Conservation (phyloP, 2,113 vertebrate species). For the Podilymbus podiceps region DNA sequence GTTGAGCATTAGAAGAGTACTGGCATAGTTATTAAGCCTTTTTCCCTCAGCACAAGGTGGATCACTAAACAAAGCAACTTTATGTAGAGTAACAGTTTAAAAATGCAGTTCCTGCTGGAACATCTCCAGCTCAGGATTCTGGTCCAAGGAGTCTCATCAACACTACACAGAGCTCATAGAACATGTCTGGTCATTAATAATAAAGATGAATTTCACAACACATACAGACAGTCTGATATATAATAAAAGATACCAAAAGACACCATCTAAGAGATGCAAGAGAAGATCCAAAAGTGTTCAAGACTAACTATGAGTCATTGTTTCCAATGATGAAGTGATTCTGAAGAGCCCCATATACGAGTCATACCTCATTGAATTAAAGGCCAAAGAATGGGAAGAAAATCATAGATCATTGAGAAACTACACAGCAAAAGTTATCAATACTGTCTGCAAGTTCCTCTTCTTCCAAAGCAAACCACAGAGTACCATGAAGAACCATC, state of each 20-base stretch:
- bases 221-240: background rate
- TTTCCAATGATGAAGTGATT: background rate
- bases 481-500: background rate
- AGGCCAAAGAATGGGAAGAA: constrained; percentile 17
- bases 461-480: background rate
- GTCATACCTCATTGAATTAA: background rate
- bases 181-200: constrained; percentile 18
- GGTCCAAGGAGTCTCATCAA: background rate
- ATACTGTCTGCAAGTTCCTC: background rate
- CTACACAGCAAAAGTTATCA: background rate
- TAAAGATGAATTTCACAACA: constrained; percentile 19
- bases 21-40: constrained; percentile 2
- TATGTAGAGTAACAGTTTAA: background rate
- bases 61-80: background rate
- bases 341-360: background rate
- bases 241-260: background rate
- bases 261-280: constrained; percentile 14
- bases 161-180: background rate
- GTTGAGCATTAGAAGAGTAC: constrained; percentile 46
- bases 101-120: background rate
- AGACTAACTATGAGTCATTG: background rate
- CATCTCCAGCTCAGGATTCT: background rate
- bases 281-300: constrained; percentile 5
- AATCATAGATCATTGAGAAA: background rate
- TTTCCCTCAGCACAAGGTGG: constrained; percentile 18